These are phyloP conservation scores for Conomelus anceps DNA, from an alignment of 2,888 invertebrate genomes.

Conservation along the genomic window DNA sequence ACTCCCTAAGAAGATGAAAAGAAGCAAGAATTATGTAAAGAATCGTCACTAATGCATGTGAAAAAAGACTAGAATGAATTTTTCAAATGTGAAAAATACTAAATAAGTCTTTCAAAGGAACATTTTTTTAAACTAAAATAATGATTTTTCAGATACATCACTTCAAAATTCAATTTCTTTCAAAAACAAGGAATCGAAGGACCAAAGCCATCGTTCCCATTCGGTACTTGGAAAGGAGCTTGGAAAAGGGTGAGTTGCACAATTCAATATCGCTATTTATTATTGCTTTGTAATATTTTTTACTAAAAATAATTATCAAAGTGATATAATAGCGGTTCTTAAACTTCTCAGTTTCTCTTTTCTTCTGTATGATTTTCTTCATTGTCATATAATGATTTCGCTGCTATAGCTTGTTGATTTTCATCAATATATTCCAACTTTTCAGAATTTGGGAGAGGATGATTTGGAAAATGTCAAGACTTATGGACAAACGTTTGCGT, in stretches of 20 bases:
- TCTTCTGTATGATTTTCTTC: too few species aligned
- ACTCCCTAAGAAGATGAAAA: too few species aligned
- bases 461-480: conserved; percentile 20
- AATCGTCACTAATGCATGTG: too few species aligned
- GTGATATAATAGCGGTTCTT: too few species aligned
- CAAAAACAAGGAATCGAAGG: conserved; percentile 21
- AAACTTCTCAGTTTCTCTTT: too few species aligned
- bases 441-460: conserved; percentile 21
- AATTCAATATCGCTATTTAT: too few species aligned
- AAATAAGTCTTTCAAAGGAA: too few species aligned
- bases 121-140: neutral
- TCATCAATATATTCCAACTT: neutral
- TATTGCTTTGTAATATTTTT: too few species aligned
- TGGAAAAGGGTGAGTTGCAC: conserved; percentile 20
- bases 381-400: too few species aligned
- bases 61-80: neutral
- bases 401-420: too few species aligned
- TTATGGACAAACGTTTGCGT: conserved; percentile 23
- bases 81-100: neutral
- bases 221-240: conserved; percentile 19
- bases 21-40: too few species aligned
- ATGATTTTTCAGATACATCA: conserved; percentile 14
- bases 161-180: conserved; percentile 20
- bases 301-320: too few species aligned
- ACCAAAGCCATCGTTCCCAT: conserved; percentile 18